A percentile compares a stretch with the other conserved stretches of the same genome.
phyloP scores from a whole-genome alignment of 2,888 invertebrate species.

The Ectobius pallidus region DNA sequence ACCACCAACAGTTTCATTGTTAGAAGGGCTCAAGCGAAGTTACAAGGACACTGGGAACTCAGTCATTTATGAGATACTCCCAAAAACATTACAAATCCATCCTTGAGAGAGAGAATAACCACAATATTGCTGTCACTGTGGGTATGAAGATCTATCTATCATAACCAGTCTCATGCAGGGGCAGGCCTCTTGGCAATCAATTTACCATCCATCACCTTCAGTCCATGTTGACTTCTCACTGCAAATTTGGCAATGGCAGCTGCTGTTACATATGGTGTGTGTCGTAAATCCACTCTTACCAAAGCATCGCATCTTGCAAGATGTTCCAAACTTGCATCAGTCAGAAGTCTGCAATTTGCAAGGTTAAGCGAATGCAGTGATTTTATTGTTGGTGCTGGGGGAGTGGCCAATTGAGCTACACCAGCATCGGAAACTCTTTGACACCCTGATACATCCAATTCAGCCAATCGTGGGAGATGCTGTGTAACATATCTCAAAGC shows the following conservation, averaged over 20 bases:
- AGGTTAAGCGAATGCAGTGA: constrained; percentile 77
- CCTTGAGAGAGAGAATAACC: too few relatives aligned
- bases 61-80: too few relatives aligned
- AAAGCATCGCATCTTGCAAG: constrained; percentile 76
- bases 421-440: constrained; percentile 89
- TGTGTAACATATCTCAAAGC: constrained; percentile 77
- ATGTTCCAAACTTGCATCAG: constrained; percentile 83
- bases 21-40: too few relatives aligned
- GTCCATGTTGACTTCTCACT: constrained; percentile 49
- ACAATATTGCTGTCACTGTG: too few relatives aligned
- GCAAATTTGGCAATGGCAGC: constrained; percentile 85
- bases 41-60: background rate
- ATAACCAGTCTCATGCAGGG: constrained; percentile 13
- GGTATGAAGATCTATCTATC: too few relatives aligned
- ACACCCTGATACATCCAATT: constrained; percentile 82
- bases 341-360: constrained; percentile 81
- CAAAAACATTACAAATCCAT: too few relatives aligned
- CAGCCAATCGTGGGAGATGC: constrained; percentile 74
- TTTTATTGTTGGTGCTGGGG: constrained; percentile 65
- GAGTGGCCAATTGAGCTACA: constrained; percentile 82
- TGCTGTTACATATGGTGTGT: constrained; percentile 79
- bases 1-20: too few relatives aligned
- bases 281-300: constrained; percentile 75
- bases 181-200: constrained; percentile 39
- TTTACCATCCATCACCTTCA: constrained; percentile 42